Evolutionary conservation across 2,113 vertebrate species (phyloP).

Genomic region (Esox niger): DNA sequence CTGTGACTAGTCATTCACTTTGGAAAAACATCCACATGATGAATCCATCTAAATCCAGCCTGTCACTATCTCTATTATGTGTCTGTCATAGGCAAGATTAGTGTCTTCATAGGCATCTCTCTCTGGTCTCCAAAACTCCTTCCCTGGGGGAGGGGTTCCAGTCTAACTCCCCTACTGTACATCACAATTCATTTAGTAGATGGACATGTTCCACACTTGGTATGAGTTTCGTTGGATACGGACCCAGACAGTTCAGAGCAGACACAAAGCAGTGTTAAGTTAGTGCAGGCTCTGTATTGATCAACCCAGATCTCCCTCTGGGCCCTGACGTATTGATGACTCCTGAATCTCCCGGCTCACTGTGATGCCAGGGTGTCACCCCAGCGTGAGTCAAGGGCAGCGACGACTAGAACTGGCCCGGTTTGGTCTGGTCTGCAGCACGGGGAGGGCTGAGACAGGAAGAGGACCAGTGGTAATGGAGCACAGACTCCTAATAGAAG

Average conservation of each 20-base stretch:
- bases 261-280: too few relatives aligned
- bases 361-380: background rate
- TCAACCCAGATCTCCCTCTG: background rate
- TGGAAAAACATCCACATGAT: background rate
- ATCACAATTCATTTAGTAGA: too few relatives aligned
- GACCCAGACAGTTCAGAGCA: background rate
- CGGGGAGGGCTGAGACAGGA: background rate
- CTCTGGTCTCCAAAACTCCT: background rate
- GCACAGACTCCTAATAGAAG: constrained; percentile 57
- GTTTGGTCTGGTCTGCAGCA: constrained; percentile 44
- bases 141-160: constrained; percentile 9
- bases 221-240: background rate
- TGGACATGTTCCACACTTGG: too few relatives aligned
- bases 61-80: background rate
- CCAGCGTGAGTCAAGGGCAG: constrained; percentile 6
- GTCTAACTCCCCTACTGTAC: too few relatives aligned
- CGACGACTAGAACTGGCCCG: constrained; percentile 32
- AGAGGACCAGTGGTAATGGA: constrained; percentile 57
- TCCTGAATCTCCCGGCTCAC: background rate
- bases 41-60: background rate
- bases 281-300: background rate
- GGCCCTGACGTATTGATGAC: background rate
- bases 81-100: too few relatives aligned
- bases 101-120: background rate
- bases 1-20: background rate